Evolutionary conservation across 2,888 invertebrate genomes (phyloP).

Genomic region (Antitype chi): DNA sequence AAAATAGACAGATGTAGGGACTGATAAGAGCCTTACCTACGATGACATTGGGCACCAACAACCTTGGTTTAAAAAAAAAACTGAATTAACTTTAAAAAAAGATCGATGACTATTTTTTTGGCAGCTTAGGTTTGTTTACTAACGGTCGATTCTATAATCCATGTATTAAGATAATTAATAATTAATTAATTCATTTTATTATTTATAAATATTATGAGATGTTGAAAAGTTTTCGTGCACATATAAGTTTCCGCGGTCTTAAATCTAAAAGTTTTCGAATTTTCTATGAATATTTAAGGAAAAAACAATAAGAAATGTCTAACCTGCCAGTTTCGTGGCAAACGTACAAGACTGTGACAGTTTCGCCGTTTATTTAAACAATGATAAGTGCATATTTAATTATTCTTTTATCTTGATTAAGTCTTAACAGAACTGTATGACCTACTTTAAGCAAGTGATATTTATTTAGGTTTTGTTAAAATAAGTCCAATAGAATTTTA

Average conservation of each 20-base stretch:
- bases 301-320: slow-evolving; percentile 22
- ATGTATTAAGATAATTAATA: not conserved
- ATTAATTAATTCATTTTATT: too few species aligned
- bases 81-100: not conserved
- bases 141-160: not conserved
- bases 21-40: slow-evolving; percentile 84
- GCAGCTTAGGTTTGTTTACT: not conserved
- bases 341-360: slow-evolving; percentile 37
- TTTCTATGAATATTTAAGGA: not conserved
- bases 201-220: not conserved
- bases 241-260: not conserved
- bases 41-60: slow-evolving; percentile 82
- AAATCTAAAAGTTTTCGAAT: not conserved
- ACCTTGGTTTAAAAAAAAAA: slow-evolving; percentile 74
- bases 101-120: slow-evolving; percentile 3
- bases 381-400: slow-evolving; percentile 63
- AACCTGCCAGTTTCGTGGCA: slow-evolving; percentile 28
- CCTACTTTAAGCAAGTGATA: slow-evolving; percentile 50
- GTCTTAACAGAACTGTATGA: slow-evolving; percentile 55
- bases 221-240: not conserved
- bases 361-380: slow-evolving; percentile 61
- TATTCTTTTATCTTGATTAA: slow-evolving; percentile 61
- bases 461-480: slow-evolving; percentile 40
- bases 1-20: slow-evolving; percentile 81
- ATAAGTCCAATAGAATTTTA: not conserved